A percentile compares a stretch with the other conserved stretches of the same genome.
Conservation (phyloP, 2,797 vertebrate species). For the Sebastes steindachneri region DNA sequence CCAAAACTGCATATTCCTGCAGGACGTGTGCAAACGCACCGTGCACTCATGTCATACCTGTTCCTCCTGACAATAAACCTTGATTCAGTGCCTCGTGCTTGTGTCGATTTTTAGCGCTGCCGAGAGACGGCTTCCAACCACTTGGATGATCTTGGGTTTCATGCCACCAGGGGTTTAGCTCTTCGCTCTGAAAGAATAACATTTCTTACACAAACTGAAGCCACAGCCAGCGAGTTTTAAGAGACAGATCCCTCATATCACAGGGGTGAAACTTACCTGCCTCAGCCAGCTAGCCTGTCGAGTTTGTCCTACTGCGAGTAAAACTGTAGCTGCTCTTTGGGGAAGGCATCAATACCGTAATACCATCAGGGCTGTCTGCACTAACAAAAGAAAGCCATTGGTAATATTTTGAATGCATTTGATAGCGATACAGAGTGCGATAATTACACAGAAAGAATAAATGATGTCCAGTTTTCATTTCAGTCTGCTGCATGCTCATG, state of each 20-base stretch:
- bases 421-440: neutral
- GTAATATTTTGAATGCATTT: neutral
- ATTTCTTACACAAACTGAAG: constrained; percentile 46
- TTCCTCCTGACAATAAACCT: constrained; percentile 48
- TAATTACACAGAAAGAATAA: neutral
- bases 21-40: constrained; percentile 21
- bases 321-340: constrained; percentile 24
- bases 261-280: constrained; percentile 30
- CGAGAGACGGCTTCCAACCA: constrained; percentile 64
- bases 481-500: neutral
- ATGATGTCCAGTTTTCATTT: neutral
- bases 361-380: neutral
- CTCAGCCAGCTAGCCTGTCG: constrained; percentile 36
- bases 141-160: constrained; percentile 59
- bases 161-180: constrained; percentile 54
- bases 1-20: constrained; percentile 23
- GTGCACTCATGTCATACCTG: constrained; percentile 38
- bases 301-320: constrained; percentile 28
- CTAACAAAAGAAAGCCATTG: neutral
- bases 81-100: constrained; percentile 40
- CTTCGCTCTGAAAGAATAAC: constrained; percentile 57
- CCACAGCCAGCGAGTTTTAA: constrained; percentile 35
- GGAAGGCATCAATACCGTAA: constrained; percentile 12
- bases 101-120: constrained; percentile 39
- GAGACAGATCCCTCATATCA: constrained; percentile 26